Evolutionary conservation across 2,113 vertebrate genomes (phyloP).

Genomic region (Myiozetetes cayanensis): DNA sequence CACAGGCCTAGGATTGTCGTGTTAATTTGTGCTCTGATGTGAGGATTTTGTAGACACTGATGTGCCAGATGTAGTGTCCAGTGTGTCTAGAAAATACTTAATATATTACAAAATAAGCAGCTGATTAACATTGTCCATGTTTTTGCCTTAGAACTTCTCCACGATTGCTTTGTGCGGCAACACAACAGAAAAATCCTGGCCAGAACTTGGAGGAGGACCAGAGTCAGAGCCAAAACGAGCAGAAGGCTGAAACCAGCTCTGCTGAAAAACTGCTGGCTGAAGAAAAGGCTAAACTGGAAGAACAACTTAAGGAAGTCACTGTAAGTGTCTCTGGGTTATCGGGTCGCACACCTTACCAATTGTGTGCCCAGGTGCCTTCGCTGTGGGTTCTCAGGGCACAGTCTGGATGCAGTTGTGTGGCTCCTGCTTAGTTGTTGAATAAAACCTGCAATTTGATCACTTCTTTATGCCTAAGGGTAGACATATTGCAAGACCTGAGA

Average conservation of each 20-base stretch:
- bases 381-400: not conserved
- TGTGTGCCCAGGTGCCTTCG: fast-evolving
- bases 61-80: not conserved
- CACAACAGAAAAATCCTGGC: conserved; percentile 83
- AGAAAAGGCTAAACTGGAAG: conserved; percentile 89
- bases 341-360: not conserved
- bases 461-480: not conserved
- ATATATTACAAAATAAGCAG: not conserved
- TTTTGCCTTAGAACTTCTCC: conserved; percentile 66
- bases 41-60: not conserved
- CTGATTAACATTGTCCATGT: fast-evolving
- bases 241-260: conserved; percentile 73
- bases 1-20: not conserved
- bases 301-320: conserved; percentile 86
- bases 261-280: conserved; percentile 76
- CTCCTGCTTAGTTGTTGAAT: not conserved
- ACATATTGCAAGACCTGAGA: not conserved
- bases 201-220: conserved; percentile 80
- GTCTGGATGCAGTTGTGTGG: not conserved
- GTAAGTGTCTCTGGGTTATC: conserved; percentile 68
- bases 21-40: not conserved
- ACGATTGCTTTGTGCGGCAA: conserved; percentile 84
- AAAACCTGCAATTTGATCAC: not conserved
- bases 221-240: conserved; percentile 60
- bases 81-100: not conserved